Percentiles rank a stretch among this genome's conserved stretches.
phyloP scores from a whole-genome alignment of 2,113 vertebrate genomes.

The Brachyistius frenatus region DNA sequence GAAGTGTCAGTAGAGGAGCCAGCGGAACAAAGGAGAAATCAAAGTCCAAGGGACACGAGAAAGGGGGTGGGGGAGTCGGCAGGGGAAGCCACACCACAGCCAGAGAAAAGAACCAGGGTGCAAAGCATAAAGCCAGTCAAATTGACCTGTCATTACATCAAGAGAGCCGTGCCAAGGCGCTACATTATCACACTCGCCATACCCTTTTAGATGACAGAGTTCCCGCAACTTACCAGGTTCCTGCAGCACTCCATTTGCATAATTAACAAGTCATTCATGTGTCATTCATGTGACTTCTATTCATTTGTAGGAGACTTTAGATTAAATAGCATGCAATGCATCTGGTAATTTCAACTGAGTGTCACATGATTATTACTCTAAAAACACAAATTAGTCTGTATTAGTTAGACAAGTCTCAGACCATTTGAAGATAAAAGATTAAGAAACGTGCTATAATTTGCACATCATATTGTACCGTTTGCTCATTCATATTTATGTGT shows the following conservation, averaged over 20 bases:
- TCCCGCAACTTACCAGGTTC: conserved; percentile 82
- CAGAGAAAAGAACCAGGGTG: conserved; percentile 83
- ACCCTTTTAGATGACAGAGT: conserved; percentile 84
- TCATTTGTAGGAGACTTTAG: conserved; percentile 71
- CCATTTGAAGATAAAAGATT: conserved; percentile 21
- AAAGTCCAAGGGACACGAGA: conserved; percentile 88
- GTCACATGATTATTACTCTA: conserved; percentile 48
- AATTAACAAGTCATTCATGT: conserved; percentile 87
- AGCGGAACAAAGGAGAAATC: conserved; percentile 92
- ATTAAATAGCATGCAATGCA: conserved; percentile 68
- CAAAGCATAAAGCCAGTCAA: conserved; percentile 89
- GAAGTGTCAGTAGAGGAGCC: conserved; percentile 91
- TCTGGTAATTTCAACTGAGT: conserved; percentile 52
- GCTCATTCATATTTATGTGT: conserved; percentile 7
- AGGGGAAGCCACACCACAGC: conserved; percentile 81
- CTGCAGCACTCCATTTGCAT: conserved; percentile 82
- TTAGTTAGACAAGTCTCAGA: conserved; percentile 30
- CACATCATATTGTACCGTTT: conserved; percentile 18
- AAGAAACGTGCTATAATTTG: conserved; percentile 10
- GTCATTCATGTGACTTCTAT: conserved; percentile 80
- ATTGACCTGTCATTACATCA: conserved; percentile 93
- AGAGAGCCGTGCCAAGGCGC: conserved; percentile 83
- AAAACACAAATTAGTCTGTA: conserved; percentile 57
- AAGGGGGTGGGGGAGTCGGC: conserved; percentile 72
- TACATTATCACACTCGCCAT: conserved; percentile 85